Evolutionary conservation across 2,888 invertebrate species (phyloP).

Genomic region (Lasioglossum oenotherae): DNA sequence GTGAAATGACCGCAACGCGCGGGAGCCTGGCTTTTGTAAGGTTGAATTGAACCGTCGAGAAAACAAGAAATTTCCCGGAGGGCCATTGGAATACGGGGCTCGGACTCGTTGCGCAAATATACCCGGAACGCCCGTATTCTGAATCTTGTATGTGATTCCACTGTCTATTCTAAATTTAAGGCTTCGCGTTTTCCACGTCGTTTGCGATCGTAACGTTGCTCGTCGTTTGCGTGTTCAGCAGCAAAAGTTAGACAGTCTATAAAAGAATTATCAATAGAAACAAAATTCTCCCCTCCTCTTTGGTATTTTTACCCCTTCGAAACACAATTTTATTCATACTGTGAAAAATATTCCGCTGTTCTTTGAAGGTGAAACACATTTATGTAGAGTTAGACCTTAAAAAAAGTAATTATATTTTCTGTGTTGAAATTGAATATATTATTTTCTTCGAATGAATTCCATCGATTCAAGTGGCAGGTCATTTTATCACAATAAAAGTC

Average conservation of each 20-base stretch:
- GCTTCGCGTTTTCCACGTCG: conserved; percentile 27
- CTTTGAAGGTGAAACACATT: background rate
- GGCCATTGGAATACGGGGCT: conserved; percentile 56
- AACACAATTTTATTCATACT: background rate
- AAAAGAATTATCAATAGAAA: background rate
- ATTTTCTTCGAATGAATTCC: background rate
- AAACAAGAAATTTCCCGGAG: conserved; percentile 68
- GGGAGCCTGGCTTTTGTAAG: conserved; percentile 7
- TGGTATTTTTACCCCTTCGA: background rate
- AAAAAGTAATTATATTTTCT: background rate
- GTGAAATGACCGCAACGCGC: conserved; percentile 41
- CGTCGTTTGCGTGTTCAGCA: background rate
- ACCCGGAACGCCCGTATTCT: conserved; percentile 48
- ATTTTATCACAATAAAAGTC: background rate
- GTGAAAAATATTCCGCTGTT: background rate
- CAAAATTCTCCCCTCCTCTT: background rate
- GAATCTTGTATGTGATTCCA: conserved; percentile 63
- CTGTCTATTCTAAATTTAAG: conserved; percentile 51
- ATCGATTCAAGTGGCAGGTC: too few species aligned
- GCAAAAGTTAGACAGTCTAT: background rate
- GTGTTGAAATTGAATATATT: background rate
- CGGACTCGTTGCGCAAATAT: conserved; percentile 46
- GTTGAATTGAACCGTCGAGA: conserved; percentile 58
- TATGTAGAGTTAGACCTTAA: background rate
- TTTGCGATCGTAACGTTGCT: background rate